A percentile compares a stretch with the other conserved stretches of the same genome.
These are phyloP conservation scores for Tokudaia tokunoshimensis DNA, from an alignment of 2,797 vertebrate species.

Conservation along the genomic window DNA sequence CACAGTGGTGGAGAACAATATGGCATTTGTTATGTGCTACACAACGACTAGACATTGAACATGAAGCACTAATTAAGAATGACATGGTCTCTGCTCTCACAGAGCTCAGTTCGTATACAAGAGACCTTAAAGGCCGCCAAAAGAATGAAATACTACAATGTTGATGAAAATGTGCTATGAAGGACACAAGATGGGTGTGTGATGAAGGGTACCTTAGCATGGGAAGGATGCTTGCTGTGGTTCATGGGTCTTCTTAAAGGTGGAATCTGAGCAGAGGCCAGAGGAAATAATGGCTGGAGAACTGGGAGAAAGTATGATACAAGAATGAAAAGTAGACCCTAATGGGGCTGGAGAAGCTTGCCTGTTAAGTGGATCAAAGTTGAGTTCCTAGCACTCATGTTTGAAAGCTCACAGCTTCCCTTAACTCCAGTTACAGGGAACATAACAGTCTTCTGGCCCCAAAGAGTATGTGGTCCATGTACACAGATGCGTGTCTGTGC, in stretches of 20 bases:
- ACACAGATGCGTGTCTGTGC: not conserved
- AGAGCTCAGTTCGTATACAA: not conserved
- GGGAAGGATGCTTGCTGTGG: not conserved
- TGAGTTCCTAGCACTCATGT: not conserved
- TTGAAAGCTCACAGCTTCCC: not conserved
- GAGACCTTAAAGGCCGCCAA: not conserved
- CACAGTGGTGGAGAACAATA: not conserved
- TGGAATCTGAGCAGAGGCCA: not conserved
- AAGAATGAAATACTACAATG: not conserved
- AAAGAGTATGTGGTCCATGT: not conserved
- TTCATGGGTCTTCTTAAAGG: not conserved
- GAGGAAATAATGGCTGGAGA: not conserved
- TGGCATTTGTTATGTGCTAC: not conserved
- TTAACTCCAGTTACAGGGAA: not conserved
- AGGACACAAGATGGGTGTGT: not conserved
- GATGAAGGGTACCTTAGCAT: not conserved
- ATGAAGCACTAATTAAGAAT: not conserved
- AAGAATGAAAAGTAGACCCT: not conserved
- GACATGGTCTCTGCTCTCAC: not conserved
- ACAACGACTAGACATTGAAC: not conserved
- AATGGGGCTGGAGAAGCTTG: not conserved
- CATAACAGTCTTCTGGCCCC: not conserved
- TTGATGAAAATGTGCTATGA: not conserved
- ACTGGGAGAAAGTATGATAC: not conserved
- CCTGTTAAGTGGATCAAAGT: not conserved